Evolutionary conservation across 35 echinoderm and acorn worm genomes (phyloP), one percentile per base, ranked within the genome.

Genomic region (Holothuria glaberrima): DNA sequence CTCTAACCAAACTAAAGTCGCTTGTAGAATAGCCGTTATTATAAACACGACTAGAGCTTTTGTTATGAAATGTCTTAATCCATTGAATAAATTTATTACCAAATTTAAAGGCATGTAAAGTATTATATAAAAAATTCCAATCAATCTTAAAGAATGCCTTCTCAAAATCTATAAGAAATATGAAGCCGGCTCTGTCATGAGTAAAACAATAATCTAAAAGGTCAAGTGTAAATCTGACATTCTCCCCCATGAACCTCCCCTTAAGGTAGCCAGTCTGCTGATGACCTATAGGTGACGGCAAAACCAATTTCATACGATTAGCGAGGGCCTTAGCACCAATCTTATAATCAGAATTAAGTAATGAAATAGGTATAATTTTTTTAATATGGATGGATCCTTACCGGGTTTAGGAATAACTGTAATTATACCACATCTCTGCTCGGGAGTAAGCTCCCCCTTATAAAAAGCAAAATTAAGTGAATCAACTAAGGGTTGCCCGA

Each of bases 311-410:
- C 19, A 88, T 14, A 4, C 86, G 12, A 26, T 70, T 52, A 12
- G 86, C 86, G 10, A 72, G 38, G 38, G 31, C 33, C 68, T 88
- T 88, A 71, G 86, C 66, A 45, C 62, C 67, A 45, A 88, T 73
- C 68, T 88, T 71, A 20, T 71, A 72, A 46, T 71, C 66, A 17
- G 36, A 27, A 52, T 88, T 71, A 21, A 88, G 52, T 35, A 56
- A 38, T 6, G 59, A 71, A 21, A 58, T 88, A 45, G 86, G 84
- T 17, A 61, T 54, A 14, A 54, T 2, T 54, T 54, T 54, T 54
- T 54, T 9, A 54, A 54, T 0, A 54, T 1, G 12, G 50, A 54
- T 54, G 13, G 13, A 54, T 54, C 50, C 50, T 54, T 54, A 54
- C 50, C 50, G 16, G 50, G 50, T 54, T 54, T 54, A 9, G 50